Evolutionary conservation across 2,797 vertebrate species (phyloP).

Genomic region (Anabas testudineus): DNA sequence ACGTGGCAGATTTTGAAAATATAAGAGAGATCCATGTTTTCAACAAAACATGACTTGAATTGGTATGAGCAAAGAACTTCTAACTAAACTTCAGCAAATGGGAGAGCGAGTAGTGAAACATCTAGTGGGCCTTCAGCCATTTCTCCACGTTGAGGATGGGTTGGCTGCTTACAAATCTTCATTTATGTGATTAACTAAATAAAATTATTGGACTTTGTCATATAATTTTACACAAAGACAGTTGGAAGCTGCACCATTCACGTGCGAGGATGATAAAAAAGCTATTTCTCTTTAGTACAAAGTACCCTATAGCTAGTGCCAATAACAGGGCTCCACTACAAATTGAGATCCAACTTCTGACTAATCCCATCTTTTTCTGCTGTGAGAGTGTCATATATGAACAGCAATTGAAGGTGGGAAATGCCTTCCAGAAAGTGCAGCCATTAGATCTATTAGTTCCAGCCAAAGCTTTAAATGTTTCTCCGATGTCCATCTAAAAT

Average conservation of each 20-base stretch:
- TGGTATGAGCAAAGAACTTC: too few species aligned
- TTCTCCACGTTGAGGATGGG: neutral
- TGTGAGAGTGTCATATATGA: too few species aligned
- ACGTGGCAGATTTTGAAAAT: too few species aligned
- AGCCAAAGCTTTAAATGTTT: constrained; percentile 36
- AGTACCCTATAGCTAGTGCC: constrained; percentile 12
- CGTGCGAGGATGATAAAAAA: constrained; percentile 20
- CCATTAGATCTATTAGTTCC: too few species aligned
- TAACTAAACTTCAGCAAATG: too few species aligned
- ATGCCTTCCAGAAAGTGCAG: too few species aligned
- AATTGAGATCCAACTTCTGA: constrained; percentile 34
- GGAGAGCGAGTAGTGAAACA: too few species aligned
- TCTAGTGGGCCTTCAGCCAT: neutral
- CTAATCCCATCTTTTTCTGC: constrained; percentile 62
- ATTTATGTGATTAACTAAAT: constrained; percentile 4
- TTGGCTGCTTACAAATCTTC: constrained; percentile 10
- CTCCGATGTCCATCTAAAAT: too few species aligned
- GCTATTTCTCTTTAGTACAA: constrained; percentile 13
- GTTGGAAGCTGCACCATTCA: constrained; percentile 18
- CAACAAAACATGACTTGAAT: too few species aligned
- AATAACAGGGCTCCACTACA: constrained; percentile 36
- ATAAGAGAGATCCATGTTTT: too few species aligned
- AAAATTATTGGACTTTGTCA: constrained; percentile 19
- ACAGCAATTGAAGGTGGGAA: too few species aligned
- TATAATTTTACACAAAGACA: constrained; percentile 24